Base-by-base conservation (phyloP, 2,113 vertebrate species). In the Petrocephalus zakoni region DNA sequence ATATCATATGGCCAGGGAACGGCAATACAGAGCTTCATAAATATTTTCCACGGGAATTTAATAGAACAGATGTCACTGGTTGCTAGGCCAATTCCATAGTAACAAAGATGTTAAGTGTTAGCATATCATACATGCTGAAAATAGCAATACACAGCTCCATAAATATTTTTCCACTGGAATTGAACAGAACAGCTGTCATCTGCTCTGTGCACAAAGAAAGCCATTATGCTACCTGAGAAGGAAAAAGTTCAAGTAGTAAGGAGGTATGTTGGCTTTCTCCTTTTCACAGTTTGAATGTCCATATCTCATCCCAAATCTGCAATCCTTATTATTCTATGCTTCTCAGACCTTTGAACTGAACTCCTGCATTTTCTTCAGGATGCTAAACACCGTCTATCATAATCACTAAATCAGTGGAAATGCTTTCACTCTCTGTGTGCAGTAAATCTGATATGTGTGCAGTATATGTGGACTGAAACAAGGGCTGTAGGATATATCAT, bases 11-110 rank as follows among this genome's bases (percentile, higher is more conserved):
- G 72, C 34, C 72, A 78, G 72, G 5, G 6, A 42, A 78, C 25
- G 17, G 72, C 72, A 78, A 78, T 42, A 19, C 4, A 78, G 5
- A 78, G 72, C 72, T 78, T 78, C 72, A 42, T 78, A 78, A 78
- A 78, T 78, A 78, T 78, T 78, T 78, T 78, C 72, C 72, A 78
- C 72, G 2, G 72, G 72, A 78, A 78, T 78, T 78, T 78, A 78
- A 78, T 78, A 78, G 15, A 78, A 78, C 72, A 78, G 61, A n/a
- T 68, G 61, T 68, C 72, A 78, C 17, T 19, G 34, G 72, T 78
- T 42, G 72, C 72, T 42, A 42, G 72, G 72, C 34, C 34, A 42
- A 15, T 42, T 78, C 13, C 72, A 78, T 19, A 37, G 72, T 34
- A 42, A 42, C 34, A 42, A 42, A 78, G 72, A 78, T 42, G 29